Evolutionary conservation across 2,888 invertebrate genomes (phyloP), one percentile per base, ranked within the genome.

Genomic region (Eupithecia subfuscata): DNA sequence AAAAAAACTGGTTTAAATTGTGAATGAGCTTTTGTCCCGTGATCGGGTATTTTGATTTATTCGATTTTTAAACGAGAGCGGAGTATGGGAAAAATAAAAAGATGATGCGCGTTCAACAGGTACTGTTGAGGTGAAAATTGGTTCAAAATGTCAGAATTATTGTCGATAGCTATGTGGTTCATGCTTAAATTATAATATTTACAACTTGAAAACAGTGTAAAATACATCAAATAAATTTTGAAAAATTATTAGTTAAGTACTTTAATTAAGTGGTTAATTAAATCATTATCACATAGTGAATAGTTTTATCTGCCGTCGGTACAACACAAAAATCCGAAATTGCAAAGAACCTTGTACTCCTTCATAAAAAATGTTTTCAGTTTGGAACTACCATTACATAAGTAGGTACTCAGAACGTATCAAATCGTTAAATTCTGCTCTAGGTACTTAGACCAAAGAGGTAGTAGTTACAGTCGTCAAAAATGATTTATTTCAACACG

Each of bases 41-140:
- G 91, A 94, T 94, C 93, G 93, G 93, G 91, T 93, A 91, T 94
- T 93, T 93, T 95, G 93, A 94, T 94, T 94, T 95, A 94, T 94
- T 92, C 91, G 91, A 92, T 94, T 94, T 95, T 94, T 93, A 92
- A 91, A 84, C 87, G 88, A 90, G 89, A 85, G 83, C 87, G 84
- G 87, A 85, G 89, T 88, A 85, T 87, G 89, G 85, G 89, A 88
- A 84, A 90, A 84, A 90, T 90, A 92, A 94, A 94, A 92, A 92
- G 92, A 90, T 87, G 90, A 87, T 78, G 83, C 84, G 84, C 84
- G 89, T 82, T 94, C 94, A 95, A 94, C 94, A 94, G 94, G 94
- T 94, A 94, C 89, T 81, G 87, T 81, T 80, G 84, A 6, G 80
- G 12, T n/a, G 76, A 84, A 82, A 90, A 89, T 68, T 22, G 40